Evolutionary conservation across 2,888 invertebrate species (phyloP).

Genomic region (Corbicula japonica): DNA sequence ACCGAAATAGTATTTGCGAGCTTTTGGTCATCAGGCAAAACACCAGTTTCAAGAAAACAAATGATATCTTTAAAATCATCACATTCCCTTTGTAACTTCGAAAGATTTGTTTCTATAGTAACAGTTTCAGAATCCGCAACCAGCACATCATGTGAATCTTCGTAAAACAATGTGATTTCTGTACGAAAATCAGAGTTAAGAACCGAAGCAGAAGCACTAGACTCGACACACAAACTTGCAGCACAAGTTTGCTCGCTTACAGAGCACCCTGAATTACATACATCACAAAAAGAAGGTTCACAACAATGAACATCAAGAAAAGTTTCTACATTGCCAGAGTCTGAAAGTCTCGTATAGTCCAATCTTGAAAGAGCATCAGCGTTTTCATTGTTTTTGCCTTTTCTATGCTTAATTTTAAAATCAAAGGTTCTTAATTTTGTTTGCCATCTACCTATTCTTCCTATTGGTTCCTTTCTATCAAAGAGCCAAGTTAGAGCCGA

Average conservation of each 20-base stretch:
- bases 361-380: conserved; percentile 39
- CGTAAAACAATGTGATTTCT: too few relatives aligned
- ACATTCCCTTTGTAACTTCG: background rate
- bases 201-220: too few relatives aligned
- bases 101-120: conserved; percentile 1
- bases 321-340: conserved; percentile 1
- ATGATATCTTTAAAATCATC: background rate
- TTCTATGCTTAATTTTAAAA: conserved; percentile 31
- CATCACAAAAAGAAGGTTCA: too few relatives aligned
- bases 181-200: too few relatives aligned
- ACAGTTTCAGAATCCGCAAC: too few relatives aligned
- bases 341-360: conserved; percentile 14
- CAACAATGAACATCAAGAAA: background rate
- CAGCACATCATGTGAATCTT: background rate
- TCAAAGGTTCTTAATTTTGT: conserved; percentile 10
- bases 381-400: conserved; percentile 25
- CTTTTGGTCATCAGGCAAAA: background rate
- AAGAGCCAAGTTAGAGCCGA: conserved; percentile 15
- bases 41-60: background rate
- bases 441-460: conserved; percentile 22
- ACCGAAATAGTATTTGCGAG: too few relatives aligned
- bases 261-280: too few relatives aligned
- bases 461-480: conserved; percentile 26
- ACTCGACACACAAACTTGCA: too few relatives aligned
- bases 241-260: too few relatives aligned